Percentiles rank a stretch among this genome's conserved stretches.
These are phyloP conservation scores for Phocides pigmalion DNA, from an alignment of 1,140 invertebrate species.

Conservation along the genomic window DNA sequence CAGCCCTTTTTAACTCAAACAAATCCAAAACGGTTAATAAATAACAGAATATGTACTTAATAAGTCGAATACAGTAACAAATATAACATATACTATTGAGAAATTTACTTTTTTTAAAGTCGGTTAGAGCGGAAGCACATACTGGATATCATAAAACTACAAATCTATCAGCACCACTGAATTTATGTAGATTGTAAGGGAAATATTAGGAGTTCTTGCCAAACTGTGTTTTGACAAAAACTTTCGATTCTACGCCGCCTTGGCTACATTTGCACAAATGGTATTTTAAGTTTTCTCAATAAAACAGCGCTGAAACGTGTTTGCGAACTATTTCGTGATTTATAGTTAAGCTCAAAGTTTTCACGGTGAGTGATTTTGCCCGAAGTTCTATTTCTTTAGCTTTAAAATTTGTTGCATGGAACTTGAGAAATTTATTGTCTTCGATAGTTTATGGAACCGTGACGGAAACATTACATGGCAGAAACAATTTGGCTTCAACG, in stretches of 20 bases:
- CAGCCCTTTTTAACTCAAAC: too few species aligned
- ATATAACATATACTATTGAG: too few species aligned
- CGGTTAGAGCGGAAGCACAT: too few species aligned
- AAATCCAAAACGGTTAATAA: too few species aligned
- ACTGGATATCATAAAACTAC: too few species aligned
- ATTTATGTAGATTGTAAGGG: conserved; percentile 1
- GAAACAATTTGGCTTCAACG: not conserved
- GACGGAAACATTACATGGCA: not conserved
- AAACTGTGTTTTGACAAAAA: conserved; percentile 28
- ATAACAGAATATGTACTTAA: too few species aligned
- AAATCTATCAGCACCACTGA: not conserved
- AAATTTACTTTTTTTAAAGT: too few species aligned
- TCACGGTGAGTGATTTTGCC: conserved; percentile 16
- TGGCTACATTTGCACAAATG: conserved; percentile 4
- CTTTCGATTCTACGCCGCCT: conserved; percentile 5
- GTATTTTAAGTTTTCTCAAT: conserved; percentile 29
- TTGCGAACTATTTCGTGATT: conserved; percentile 24
- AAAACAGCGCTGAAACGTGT: conserved; percentile 25
- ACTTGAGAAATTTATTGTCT: not conserved
- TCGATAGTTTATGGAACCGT: conserved; percentile 7
- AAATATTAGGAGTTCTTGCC: not conserved
- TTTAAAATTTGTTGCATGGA: conserved; percentile 20
- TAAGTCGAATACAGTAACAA: too few species aligned
- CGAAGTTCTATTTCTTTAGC: conserved; percentile 21
- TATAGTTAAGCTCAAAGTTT: conserved; percentile 26